Evolutionary conservation across 2,113 vertebrate species (phyloP).

Genomic region (Ictidomys tridecemlineatus): DNA sequence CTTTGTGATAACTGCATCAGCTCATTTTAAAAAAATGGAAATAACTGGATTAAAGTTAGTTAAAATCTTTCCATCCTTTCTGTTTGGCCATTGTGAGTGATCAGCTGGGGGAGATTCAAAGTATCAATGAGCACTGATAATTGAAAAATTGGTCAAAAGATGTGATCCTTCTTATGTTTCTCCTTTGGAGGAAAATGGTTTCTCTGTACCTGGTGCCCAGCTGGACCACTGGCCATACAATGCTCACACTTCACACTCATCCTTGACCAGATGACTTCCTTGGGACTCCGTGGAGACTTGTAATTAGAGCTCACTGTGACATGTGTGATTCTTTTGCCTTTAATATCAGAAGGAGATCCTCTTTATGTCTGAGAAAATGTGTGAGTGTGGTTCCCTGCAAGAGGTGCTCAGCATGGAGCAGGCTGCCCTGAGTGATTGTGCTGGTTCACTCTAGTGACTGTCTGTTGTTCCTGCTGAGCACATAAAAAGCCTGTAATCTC

Average conservation of each 20-base stretch:
- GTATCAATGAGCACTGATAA: too few relatives aligned
- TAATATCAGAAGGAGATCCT: background rate
- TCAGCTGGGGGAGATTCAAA: background rate
- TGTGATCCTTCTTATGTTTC: background rate
- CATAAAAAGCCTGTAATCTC: background rate
- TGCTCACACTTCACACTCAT: background rate
- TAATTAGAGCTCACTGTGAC: background rate
- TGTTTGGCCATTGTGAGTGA: background rate
- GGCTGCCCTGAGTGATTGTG: background rate
- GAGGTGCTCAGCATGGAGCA: background rate
- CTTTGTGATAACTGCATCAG: background rate
- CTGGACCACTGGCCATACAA: background rate
- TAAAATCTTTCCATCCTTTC: slow-evolving; percentile 1
- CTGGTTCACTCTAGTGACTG: too few relatives aligned
- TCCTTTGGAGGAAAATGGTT: background rate
- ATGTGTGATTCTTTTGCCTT: background rate
- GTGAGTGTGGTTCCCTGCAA: background rate
- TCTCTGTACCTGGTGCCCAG: too few relatives aligned
- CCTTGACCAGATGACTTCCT: background rate
- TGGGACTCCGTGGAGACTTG: background rate
- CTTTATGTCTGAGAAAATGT: background rate
- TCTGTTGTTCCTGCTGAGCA: background rate
- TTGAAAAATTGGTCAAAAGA: background rate
- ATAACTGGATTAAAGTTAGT: slow-evolving; percentile 6
- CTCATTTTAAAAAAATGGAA: background rate